Evolutionary conservation across 2,888 invertebrate genomes (phyloP).

Genomic region (Cenopis cana): DNA sequence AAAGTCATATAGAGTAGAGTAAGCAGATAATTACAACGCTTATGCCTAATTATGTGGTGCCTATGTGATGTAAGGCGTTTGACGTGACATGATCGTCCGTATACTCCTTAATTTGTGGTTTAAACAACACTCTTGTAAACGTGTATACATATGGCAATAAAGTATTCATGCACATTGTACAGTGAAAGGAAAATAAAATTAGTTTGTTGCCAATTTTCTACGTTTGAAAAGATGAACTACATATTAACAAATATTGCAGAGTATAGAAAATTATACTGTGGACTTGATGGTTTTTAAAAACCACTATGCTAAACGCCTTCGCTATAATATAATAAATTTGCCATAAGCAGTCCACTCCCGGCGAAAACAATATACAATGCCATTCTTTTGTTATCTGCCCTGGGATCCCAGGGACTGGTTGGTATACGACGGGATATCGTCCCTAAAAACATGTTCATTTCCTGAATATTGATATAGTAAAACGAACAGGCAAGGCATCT

Average conservation of each 20-base stretch:
- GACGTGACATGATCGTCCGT: slow-evolving; percentile 25
- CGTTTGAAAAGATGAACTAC: neutral
- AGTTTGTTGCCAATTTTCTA: neutral
- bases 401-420: too few species aligned
- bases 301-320: too few species aligned
- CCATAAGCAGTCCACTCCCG: too few species aligned
- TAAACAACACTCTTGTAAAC: slow-evolving; percentile 11
- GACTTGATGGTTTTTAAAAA: too few species aligned
- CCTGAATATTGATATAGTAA: too few species aligned
- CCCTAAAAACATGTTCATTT: too few species aligned
- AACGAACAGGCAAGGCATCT: neutral
- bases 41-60: slow-evolving; percentile 39
- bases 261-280: neutral
- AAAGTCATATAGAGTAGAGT: slow-evolving; percentile 53
- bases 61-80: slow-evolving; percentile 32
- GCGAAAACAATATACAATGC: too few species aligned
- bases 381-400: too few species aligned
- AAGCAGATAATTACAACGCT: slow-evolving; percentile 36
- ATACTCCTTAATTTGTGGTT: slow-evolving; percentile 22
- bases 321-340: too few species aligned
- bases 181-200: neutral
- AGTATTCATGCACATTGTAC: slow-evolving; percentile 26
- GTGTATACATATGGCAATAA: slow-evolving; percentile 21
- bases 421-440: too few species aligned
- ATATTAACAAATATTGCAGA: neutral